Conservation (phyloP, 2,797 vertebrate genomes). For the Loris lydekkerianus region DNA sequence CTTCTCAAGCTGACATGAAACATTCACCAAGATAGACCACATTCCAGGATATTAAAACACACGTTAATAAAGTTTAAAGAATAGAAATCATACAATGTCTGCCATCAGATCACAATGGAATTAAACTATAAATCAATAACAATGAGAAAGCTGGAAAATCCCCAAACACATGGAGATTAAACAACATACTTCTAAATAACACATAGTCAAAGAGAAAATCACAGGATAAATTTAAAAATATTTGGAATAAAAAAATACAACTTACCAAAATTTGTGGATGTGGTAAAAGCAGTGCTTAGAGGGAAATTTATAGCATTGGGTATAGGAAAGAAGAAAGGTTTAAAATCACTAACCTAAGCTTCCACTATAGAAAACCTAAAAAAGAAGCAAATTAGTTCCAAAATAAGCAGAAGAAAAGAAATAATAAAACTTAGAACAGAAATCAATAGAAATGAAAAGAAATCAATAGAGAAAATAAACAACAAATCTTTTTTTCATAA, state of each 20-base stretch:
- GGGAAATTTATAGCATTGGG: neutral
- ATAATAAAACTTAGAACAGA: neutral
- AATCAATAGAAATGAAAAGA: neutral
- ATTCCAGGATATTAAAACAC: neutral
- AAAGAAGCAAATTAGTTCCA: neutral
- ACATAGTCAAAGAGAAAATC: neutral
- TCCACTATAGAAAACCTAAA: neutral
- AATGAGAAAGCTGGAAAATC: neutral
- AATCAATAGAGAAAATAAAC: neutral
- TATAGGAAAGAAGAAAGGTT: neutral
- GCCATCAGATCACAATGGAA: neutral
- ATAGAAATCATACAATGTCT: neutral
- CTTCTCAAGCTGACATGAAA: neutral
- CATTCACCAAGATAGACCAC: neutral
- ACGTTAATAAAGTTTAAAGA: neutral
- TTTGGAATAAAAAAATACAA: neutral
- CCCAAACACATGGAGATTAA: neutral
- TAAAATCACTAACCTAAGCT: neutral
- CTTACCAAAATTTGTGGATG: neutral
- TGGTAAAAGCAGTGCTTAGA: neutral
- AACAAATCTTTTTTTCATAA: neutral
- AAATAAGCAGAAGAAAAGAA: neutral
- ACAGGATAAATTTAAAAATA: neutral
- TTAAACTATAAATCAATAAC: neutral
- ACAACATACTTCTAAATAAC: neutral